Evolutionary conservation across 2,113 vertebrate genomes (phyloP), one percentile per base, ranked within the genome.

Genomic region (Saimiri boliviensis): DNA sequence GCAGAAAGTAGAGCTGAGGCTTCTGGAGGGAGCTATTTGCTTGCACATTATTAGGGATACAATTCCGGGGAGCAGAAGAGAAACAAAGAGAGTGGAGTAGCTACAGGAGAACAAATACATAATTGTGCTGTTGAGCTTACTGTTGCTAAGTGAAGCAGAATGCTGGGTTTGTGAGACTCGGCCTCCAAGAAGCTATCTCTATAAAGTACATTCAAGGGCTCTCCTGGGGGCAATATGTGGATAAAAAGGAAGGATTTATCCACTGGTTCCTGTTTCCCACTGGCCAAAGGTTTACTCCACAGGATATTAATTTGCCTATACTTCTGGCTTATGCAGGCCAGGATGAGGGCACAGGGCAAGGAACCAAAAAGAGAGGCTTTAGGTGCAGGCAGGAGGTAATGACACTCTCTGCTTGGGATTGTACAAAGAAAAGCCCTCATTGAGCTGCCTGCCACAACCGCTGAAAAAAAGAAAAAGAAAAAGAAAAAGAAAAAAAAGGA

Each of bases 181-280:
- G 52, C 13, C 6, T 40, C 14, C 58, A 88, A 79, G 25, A 76
- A 95, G 32, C n/a, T 87, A 7, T 81, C 68, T 74, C 45, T 86
- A 71, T 49, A 95, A 96, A 94, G 83, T 79, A 68, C 17, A 81
- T 25, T 91, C 58, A 86, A 89, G 79, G 52, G 85, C 37, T 94
- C 68, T 60, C 16, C 1, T 73, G 40, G 37, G n/a, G 40, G 71
- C 37, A 84, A 27, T 70, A 52, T 76, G 14, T 88, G 1, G 37
- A 88, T 93, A 89, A 89, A 42, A 19, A 86, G 37, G 37, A 86
- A 56, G 73, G 30, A 86, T 93, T 60, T 84, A 84, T 90, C n/a
- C 35, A 85, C 8, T 77, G 35, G 14, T 71, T 92, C 37, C 56
- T 89, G 25, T 60, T 93, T 86, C 42, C 73, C 42, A 90, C 47